These are phyloP conservation scores for Enteromius thamalakanensis DNA, from an alignment of 2,797 vertebrate species.

Conservation along the genomic window DNA sequence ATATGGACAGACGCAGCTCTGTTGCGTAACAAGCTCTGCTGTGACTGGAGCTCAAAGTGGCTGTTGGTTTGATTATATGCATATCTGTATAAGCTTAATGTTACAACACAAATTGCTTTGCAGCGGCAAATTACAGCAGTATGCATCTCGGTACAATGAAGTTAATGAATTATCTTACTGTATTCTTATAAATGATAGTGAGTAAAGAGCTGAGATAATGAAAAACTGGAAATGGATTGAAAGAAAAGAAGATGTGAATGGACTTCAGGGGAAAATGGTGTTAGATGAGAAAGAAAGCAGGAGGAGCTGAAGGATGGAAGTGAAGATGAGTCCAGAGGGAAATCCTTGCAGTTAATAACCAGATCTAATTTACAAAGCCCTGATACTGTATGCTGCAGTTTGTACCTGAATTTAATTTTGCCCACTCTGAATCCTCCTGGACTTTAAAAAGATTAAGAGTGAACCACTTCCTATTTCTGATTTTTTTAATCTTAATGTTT, in stretches of 20 bases:
- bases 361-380: background rate
- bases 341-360: background rate
- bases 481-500: background rate
- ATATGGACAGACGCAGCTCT: slow-evolving; percentile 4
- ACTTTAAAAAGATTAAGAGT: background rate
- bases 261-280: slow-evolving; percentile 10
- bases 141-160: background rate
- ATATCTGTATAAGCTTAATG: background rate
- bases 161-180: background rate
- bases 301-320: slow-evolving; percentile 11
- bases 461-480: background rate
- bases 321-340: slow-evolving; percentile 17
- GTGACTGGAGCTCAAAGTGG: slow-evolving; percentile 11
- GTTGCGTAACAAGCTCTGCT: slow-evolving; percentile 18
- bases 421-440: background rate
- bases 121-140: background rate
- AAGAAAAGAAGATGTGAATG: background rate
- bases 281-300: slow-evolving; percentile 13
- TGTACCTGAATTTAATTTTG: background rate
- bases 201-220: slow-evolving; percentile 15
- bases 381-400: background rate
- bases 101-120: background rate
- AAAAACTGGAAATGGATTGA: slow-evolving; percentile 11
- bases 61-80: background rate
- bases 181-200: background rate